Conservation (phyloP, 2,113 vertebrate genomes). For the Nothobranchius kuhntae region DNA sequence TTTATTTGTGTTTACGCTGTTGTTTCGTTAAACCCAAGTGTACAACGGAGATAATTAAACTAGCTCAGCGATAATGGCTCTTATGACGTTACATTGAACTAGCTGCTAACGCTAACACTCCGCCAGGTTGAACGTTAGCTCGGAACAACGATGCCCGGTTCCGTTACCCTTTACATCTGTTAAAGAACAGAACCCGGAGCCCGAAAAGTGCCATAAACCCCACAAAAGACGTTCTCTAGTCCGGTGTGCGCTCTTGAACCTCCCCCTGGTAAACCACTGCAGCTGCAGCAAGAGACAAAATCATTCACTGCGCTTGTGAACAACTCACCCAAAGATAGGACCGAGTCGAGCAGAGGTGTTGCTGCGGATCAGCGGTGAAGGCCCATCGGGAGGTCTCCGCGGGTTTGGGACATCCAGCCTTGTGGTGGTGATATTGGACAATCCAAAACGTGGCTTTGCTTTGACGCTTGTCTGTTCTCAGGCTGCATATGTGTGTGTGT, state of each 20-base stretch:
- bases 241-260: neutral
- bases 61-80: slow-evolving; percentile 53
- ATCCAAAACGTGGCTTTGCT: slow-evolving; percentile 58
- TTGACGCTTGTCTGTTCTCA: slow-evolving; percentile 35
- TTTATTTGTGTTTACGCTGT: neutral
- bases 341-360: slow-evolving; percentile 51
- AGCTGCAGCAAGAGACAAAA: slow-evolving; percentile 51
- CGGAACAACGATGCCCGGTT: neutral
- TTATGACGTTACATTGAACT: slow-evolving; percentile 29
- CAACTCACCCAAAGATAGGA: slow-evolving; percentile 66
- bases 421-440: slow-evolving; percentile 24
- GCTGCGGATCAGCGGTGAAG: slow-evolving; percentile 50
- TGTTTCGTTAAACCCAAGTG: neutral
- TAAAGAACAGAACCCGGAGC: neutral
- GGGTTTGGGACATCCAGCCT: slow-evolving; percentile 50
- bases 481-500: slow-evolving; percentile 38
- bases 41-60: neutral
- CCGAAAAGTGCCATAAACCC: neutral
- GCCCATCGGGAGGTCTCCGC: slow-evolving; percentile 56
- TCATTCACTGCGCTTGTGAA: slow-evolving; percentile 33
- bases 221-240: neutral
- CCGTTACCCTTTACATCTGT: neutral
- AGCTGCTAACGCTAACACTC: slow-evolving; percentile 60
- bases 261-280: slow-evolving; percentile 19
- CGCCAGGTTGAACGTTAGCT: slow-evolving; percentile 16